Evolutionary conservation across 2,113 vertebrate species (phyloP).

Genomic region (Myanophis thanlyinensis): DNA sequence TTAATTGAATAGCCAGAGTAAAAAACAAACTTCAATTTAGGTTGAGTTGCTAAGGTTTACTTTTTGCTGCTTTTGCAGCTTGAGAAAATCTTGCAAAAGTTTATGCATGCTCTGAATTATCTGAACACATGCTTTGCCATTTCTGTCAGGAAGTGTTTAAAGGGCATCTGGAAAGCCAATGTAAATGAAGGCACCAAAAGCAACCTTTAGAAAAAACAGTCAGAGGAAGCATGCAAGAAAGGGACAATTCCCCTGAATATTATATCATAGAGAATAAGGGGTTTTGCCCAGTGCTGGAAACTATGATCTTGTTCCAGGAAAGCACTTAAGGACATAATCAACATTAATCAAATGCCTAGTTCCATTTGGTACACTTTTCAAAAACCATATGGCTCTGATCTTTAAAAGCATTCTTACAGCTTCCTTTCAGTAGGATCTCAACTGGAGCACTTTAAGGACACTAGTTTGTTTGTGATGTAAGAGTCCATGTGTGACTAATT

Average conservation of each 20-base stretch:
- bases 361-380: conserved; percentile 28
- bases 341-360: conserved; percentile 45
- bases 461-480: conserved; percentile 5
- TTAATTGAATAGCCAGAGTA: conserved; percentile 25
- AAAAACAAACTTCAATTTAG: conserved; percentile 8
- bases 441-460: conserved; percentile 17
- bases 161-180: conserved; percentile 23
- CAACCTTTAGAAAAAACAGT: conserved; percentile 17
- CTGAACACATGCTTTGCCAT: conserved; percentile 13
- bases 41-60: background rate
- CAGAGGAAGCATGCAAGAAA: conserved; percentile 6
- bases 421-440: conserved; percentile 25
- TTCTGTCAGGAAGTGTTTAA: conserved; percentile 39
- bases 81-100: conserved; percentile 11
- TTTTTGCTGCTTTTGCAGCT: conserved; percentile 19
- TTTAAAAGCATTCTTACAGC: conserved; percentile 25
- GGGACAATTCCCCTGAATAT: conserved; percentile 15
- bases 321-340: conserved; percentile 55
- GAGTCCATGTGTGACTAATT: conserved; percentile 16
- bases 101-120: conserved; percentile 35
- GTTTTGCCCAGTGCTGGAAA: conserved; percentile 46
- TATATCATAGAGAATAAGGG: background rate
- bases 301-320: conserved; percentile 40
- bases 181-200: background rate
- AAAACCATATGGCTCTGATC: conserved; percentile 38